Base-by-base conservation (phyloP, 2,888 invertebrate genomes). In the Bembecia ichneumoniformis region DNA sequence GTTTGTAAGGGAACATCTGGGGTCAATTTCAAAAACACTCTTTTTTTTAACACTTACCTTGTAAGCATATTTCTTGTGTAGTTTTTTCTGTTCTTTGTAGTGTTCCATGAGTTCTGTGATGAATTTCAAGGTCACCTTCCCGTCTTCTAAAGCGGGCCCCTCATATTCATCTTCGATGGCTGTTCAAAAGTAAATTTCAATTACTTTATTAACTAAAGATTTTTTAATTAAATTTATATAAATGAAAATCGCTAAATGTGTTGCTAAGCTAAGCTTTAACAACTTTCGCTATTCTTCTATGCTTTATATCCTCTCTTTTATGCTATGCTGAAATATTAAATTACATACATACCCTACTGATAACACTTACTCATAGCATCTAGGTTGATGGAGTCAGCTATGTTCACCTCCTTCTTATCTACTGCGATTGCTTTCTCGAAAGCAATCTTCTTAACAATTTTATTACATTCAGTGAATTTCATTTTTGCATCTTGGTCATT, bases 371-470 rank as follows among this genome's bases (percentile, higher is more conserved):
- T 91, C 93, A 98, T 97, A 59, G 92, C 90, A 66, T 98, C 97
- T 64, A 98, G 87, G 81, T 98, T 93, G 63, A 96, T 94, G 57
- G 92, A 91, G 70, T 98, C 97, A 0, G 96, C 93, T 60, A 98
- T 91, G 64, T 93, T 93, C 60, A 94, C 94, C 69, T 94, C 94
- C 47, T 91, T 92, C 62, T 96, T 95, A 64, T 99, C 97, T 1
- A 96, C 94, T 1, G 98, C 92, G 67, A 99, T 99, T 10, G 99
- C 99, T 75, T 95, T 96, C 76, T 98, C 96, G 82, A 99, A 99
- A 7, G 98, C 97, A 61, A 96, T 90, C 87, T 95, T 94, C 76
- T 94, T 96, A 7, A 98, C 95, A 68, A 99, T 96, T 88, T 99
- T 99, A 74, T 92, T 94, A 82, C 99, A 99, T 86, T 99, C 98